These are phyloP conservation scores for Allolobophora icterica DNA, from an alignment of 2,888 invertebrate species.

Conservation along the genomic window DNA sequence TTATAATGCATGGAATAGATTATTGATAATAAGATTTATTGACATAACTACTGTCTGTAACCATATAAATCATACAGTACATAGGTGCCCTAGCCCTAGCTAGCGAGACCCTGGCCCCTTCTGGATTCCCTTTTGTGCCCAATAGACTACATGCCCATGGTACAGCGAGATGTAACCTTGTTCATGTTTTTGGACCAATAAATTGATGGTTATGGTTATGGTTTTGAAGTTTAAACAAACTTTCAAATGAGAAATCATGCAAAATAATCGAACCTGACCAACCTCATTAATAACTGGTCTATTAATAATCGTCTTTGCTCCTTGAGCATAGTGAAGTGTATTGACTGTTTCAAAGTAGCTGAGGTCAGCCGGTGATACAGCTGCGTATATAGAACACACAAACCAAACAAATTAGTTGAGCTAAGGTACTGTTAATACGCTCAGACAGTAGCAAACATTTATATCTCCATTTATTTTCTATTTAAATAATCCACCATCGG, in stretches of 20 bases:
- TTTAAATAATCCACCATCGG: neutral
- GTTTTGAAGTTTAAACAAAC: neutral
- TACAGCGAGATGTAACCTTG: no score
- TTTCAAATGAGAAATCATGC: neutral
- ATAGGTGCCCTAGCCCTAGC: no score
- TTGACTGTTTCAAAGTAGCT: slow-evolving; percentile 82
- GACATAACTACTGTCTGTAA: no score
- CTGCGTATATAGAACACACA: slow-evolving; percentile 66
- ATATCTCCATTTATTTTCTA: neutral
- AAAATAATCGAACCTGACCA: neutral
- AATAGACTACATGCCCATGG: no score
- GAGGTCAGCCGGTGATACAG: slow-evolving; percentile 77
- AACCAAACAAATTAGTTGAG: neutral
- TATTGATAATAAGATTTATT: no score
- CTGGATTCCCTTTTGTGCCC: no score
- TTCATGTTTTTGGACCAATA: no score
- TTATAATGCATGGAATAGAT: no score
- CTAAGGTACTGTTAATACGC: neutral
- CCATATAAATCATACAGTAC: no score
- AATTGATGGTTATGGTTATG: no score
- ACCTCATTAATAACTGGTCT: slow-evolving; percentile 73
- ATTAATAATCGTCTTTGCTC: slow-evolving; percentile 77
- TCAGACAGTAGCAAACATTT: neutral
- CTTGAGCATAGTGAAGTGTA: slow-evolving; percentile 80
- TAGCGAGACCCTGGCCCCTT: no score